phyloP scores from a whole-genome alignment of 2,888 invertebrate species.

The Trissoscelio sp. region DNA sequence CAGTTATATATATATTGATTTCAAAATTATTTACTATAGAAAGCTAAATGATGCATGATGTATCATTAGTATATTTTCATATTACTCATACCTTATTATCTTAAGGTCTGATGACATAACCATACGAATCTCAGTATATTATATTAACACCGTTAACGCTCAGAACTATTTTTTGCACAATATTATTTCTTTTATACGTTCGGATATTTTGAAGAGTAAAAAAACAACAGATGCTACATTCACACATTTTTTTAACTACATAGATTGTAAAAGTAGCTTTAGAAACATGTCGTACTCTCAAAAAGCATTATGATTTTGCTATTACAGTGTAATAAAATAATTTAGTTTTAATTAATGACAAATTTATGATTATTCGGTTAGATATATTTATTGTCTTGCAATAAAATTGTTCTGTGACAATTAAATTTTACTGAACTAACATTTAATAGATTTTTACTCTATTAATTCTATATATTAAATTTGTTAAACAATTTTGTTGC shows the following conservation, averaged over 20 bases:
- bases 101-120: slow-evolving; percentile 24
- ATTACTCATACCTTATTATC: slow-evolving; percentile 30
- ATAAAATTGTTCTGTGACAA: neutral
- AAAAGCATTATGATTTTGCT: neutral
- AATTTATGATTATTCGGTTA: neutral
- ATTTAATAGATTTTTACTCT: neutral
- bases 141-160: slow-evolving; percentile 25
- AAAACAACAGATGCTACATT: neutral
- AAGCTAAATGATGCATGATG: slow-evolving; percentile 23
- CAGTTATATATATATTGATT: slow-evolving; percentile 7
- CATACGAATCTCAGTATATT: slow-evolving; percentile 6
- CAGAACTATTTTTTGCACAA: slow-evolving; percentile 46
- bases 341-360: neutral
- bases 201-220: slow-evolving; percentile 4
- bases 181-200: slow-evolving; percentile 18
- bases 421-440: neutral
- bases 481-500: neutral
- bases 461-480: neutral
- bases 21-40: slow-evolving; percentile 36
- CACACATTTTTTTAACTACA: neutral
- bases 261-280: slow-evolving; percentile 10
- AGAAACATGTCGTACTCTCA: neutral
- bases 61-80: slow-evolving; percentile 49
- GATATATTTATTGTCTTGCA: neutral
- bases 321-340: neutral